A percentile compares a stretch with the other conserved stretches of the same genome.
Conservation (phyloP, 2,797 vertebrate genomes). For the Pterois miles region DNA sequence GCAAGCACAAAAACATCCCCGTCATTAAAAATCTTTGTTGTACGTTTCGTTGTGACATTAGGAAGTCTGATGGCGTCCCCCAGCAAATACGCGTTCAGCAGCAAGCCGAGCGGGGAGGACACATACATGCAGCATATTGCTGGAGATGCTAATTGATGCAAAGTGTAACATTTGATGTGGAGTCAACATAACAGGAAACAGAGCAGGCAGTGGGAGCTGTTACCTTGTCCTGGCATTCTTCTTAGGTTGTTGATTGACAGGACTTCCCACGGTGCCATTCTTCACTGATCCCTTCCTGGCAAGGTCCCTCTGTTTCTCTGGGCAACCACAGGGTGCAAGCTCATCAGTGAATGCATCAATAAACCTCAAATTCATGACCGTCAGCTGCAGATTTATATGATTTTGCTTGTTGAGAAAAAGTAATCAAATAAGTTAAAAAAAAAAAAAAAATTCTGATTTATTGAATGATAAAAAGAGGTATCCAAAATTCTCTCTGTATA, state of each 20-base stretch:
- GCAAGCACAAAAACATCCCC: constrained; percentile 10
- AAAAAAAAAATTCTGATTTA: not conserved
- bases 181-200: constrained; percentile 16
- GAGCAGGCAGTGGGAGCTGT: constrained; percentile 16
- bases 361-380: not conserved
- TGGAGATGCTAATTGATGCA: constrained; percentile 35
- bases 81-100: constrained; percentile 22
- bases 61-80: constrained; percentile 22
- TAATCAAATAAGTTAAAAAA: not conserved
- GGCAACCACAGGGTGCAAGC: constrained; percentile 66
- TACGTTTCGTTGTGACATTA: constrained; percentile 41
- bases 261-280: constrained; percentile 95
- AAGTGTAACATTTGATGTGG: constrained; percentile 25
- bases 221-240: constrained; percentile 98
- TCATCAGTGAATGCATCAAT: constrained; percentile 42
- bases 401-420: not conserved
- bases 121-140: constrained; percentile 20
- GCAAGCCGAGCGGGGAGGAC: not conserved
- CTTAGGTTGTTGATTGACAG: constrained; percentile 98
- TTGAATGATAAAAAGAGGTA: too few species aligned
- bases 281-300: constrained; percentile 96
- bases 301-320: constrained; percentile 98
- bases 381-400: not conserved
- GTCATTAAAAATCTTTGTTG: not conserved
- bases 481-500: too few species aligned